phyloP scores from a whole-genome alignment of 2,888 invertebrate species.

The Eupithecia insigniata region DNA sequence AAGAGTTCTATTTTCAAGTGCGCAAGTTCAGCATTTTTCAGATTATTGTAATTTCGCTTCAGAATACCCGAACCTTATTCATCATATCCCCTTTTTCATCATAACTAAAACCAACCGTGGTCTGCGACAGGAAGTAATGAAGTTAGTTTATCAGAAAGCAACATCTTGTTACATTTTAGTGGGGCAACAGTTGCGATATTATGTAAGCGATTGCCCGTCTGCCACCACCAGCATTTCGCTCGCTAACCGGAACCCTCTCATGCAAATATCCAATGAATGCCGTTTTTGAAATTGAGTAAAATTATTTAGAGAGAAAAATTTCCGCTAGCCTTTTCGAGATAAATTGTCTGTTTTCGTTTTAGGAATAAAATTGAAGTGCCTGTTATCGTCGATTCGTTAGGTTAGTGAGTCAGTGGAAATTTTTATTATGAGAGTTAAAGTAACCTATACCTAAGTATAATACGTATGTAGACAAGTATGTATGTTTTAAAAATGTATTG shows the following conservation, averaged over 20 bases:
- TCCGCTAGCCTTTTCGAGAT: slow-evolving; percentile 15
- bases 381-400: neutral
- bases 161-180: neutral
- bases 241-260: slow-evolving; percentile 16
- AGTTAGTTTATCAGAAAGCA: neutral
- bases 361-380: neutral
- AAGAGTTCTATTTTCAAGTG: neutral
- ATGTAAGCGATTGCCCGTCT: slow-evolving; percentile 1
- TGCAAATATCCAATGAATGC: slow-evolving; percentile 19
- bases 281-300: slow-evolving; percentile 17
- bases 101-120: neutral
- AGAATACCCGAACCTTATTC: neutral
- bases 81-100: no score
- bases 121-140: neutral
- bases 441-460: neutral
- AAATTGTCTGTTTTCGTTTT: slow-evolving; percentile 16
- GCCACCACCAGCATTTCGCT: slow-evolving; percentile 4
- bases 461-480: neutral
- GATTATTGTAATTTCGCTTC: neutral
- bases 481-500: neutral
- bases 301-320: slow-evolving; percentile 16
- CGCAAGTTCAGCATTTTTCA: neutral
- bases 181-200: neutral
- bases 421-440: neutral
- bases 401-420: neutral